Evolutionary conservation across 2,888 invertebrate genomes (phyloP).

Genomic region (Atethmia centrago): DNA sequence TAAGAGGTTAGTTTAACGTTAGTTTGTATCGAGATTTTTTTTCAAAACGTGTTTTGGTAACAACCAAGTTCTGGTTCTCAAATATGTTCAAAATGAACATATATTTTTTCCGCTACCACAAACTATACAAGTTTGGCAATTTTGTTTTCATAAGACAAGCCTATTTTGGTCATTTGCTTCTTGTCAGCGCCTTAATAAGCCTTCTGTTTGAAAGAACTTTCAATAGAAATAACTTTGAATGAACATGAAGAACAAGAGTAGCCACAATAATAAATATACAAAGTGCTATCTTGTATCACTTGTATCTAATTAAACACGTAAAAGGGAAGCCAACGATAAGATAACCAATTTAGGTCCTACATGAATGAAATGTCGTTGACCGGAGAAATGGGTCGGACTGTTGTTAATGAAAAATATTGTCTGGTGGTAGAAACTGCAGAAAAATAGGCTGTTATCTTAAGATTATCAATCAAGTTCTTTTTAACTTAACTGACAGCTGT

Average conservation of each 20-base stretch:
- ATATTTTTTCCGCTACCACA: too few relatives aligned
- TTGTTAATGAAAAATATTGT: conserved; percentile 23
- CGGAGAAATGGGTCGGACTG: conserved; percentile 71
- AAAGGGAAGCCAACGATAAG: conserved; percentile 85
- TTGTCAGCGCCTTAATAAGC: too few relatives aligned
- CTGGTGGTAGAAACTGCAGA: background rate
- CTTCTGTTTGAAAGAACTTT: background rate
- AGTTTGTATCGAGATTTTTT: too few relatives aligned
- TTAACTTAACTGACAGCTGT: background rate
- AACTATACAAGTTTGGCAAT: too few relatives aligned
- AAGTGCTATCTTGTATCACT: conserved; percentile 55
- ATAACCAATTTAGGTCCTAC: conserved; percentile 81
- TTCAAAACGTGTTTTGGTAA: too few relatives aligned
- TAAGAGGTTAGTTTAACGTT: too few relatives aligned
- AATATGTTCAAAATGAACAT: too few relatives aligned
- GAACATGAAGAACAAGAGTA: conserved; percentile 19
- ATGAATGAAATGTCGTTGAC: conserved; percentile 82
- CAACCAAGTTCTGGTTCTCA: too few relatives aligned
- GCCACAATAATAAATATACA: conserved; percentile 49
- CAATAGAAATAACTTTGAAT: background rate
- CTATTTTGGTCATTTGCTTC: too few relatives aligned
- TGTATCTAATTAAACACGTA: conserved; percentile 76
- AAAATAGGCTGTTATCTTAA: background rate
- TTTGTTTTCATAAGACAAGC: too few relatives aligned
- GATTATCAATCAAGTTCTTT: background rate